phyloP scores from a whole-genome alignment of 2,888 invertebrate species.

The Adelphocoris suturalis region DNA sequence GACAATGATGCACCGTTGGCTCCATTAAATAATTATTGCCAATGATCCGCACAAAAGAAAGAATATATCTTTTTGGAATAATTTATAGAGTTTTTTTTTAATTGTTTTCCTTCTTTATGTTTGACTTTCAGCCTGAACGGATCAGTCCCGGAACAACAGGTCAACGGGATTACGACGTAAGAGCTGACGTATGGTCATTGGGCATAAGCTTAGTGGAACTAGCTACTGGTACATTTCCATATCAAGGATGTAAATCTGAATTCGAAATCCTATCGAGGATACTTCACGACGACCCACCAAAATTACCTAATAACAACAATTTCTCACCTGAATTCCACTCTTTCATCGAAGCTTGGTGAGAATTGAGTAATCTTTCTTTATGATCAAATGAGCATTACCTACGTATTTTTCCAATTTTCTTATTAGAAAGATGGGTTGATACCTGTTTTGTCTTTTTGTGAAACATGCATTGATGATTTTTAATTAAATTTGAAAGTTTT shows the following conservation, averaged over 20 bases:
- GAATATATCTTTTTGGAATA: no score
- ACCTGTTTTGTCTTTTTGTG: no score
- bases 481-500: no score
- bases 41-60: no score
- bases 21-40: no score
- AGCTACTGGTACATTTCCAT: conserved; percentile 97
- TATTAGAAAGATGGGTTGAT: no score
- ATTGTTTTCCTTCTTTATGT: no score
- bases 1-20: no score
- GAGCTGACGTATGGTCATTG: conserved; percentile 99
- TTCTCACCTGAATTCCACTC: conserved; percentile 93
- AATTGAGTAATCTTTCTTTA: conserved; percentile 73
- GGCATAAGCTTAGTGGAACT: conserved; percentile 97
- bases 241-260: conserved; percentile 96
- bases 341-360: conserved; percentile 94
- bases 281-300: conserved; percentile 92
- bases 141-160: conserved; percentile 96
- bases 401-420: no score
- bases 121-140: conserved; percentile 89
- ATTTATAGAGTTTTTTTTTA: no score
- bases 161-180: conserved; percentile 97
- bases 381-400: no score
- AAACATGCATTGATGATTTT: no score
- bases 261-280: conserved; percentile 97
- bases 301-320: conserved; percentile 85